These are phyloP conservation scores for Petrocephalus sullivani DNA, from an alignment of 2,797 vertebrate genomes.

Conservation along the genomic window DNA sequence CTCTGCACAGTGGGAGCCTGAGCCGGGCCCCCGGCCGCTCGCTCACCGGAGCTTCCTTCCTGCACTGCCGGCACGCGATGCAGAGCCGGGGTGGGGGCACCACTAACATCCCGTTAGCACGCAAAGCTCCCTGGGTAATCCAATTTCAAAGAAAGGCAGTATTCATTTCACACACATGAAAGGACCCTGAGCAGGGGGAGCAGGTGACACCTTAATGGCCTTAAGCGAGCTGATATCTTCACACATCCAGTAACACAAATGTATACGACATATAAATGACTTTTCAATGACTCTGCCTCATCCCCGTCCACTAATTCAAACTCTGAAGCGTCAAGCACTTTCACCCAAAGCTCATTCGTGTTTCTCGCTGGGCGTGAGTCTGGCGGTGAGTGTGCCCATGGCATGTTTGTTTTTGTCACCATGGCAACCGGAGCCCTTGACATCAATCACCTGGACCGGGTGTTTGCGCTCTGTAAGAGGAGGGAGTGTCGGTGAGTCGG, in stretches of 20 bases:
- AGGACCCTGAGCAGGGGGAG: slow-evolving; percentile 21
- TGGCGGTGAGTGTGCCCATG: not conserved
- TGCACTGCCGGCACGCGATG: not conserved
- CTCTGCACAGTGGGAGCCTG: not conserved
- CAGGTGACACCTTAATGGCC: not conserved
- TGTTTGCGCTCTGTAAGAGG: not conserved
- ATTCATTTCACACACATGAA: slow-evolving; percentile 31
- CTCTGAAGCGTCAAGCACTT: not conserved
- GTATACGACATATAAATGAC: too few relatives aligned
- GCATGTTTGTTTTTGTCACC: not conserved
- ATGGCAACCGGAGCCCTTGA: not conserved
- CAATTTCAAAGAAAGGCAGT: slow-evolving; percentile 23
- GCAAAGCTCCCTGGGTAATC: slow-evolving; percentile 38
- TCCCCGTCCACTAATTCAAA: not conserved
- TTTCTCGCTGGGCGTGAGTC: too few relatives aligned
- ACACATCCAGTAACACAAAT: not conserved
- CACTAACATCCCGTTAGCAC: slow-evolving; percentile 16
- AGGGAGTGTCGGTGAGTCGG: not conserved
- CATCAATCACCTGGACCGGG: not conserved
- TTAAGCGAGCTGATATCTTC: not conserved
- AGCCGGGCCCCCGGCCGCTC: not conserved
- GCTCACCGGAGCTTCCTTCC: not conserved
- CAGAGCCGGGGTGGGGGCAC: not conserved
- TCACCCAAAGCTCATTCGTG: not conserved
- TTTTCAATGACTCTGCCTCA: not conserved